These are phyloP conservation scores for Hyperoplus lanceolatus DNA, from an alignment of 2,797 vertebrate genomes.

Conservation along the genomic window DNA sequence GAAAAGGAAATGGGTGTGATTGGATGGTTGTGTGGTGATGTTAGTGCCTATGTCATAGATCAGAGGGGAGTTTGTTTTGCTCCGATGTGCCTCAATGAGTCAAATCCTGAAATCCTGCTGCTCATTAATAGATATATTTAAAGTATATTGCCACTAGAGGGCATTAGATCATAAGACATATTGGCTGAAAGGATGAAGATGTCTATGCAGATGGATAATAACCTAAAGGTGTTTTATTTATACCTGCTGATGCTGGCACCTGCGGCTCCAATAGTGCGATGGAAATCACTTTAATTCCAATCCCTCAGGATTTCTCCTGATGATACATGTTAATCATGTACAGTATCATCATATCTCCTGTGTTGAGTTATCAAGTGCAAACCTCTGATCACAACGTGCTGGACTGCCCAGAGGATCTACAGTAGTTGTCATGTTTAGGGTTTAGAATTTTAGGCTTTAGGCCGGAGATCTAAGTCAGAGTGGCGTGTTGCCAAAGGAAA, in stretches of 20 bases:
- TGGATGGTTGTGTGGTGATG: conserved; percentile 52
- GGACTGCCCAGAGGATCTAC: conserved; percentile 18
- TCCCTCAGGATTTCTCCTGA: conserved; percentile 6
- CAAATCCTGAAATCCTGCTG: conserved; percentile 38
- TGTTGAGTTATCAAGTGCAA: conserved; percentile 18
- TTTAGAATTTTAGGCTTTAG: conserved; percentile 25
- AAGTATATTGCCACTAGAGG: conserved; percentile 74
- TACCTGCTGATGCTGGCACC: conserved; percentile 28
- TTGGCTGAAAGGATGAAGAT: not conserved
- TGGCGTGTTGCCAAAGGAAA: conserved; percentile 49
- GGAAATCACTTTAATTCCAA: conserved; percentile 3
- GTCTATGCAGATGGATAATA: conserved; percentile 31
- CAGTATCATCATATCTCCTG: conserved; percentile 1
- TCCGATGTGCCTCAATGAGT: conserved; percentile 47
- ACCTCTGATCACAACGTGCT: conserved; percentile 32
- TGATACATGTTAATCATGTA: conserved; percentile 1
- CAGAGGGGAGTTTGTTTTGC: conserved; percentile 37
- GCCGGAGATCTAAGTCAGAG: conserved; percentile 15
- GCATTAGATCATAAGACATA: conserved; percentile 63
- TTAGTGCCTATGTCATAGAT: conserved; percentile 57
- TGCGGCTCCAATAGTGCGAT: conserved; percentile 51
- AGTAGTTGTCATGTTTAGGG: conserved; percentile 1
- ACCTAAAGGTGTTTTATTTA: conserved; percentile 38
- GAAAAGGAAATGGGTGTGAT: conserved; percentile 53
- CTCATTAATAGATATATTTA: conserved; percentile 41